Evolutionary conservation across 2,888 invertebrate species (phyloP), one percentile per base, ranked within the genome.

Genomic region (Nemotelus nigrinus): DNA sequence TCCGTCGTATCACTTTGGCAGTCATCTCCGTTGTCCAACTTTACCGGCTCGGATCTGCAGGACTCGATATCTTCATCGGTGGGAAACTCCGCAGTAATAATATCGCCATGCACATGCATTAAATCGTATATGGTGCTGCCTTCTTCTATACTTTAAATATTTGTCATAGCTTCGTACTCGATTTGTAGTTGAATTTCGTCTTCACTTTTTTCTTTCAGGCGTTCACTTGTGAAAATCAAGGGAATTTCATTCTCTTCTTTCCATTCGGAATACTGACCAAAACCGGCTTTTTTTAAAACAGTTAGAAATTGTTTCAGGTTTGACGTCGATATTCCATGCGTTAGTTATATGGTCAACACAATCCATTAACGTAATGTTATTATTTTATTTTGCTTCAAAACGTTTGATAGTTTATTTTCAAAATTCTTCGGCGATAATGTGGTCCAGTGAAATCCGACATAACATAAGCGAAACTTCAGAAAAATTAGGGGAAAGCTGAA

Each of bases 301-400:
- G 39, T 60, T 60, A 6, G 39, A 25, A 25, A 60, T 60, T 25
- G n/a, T 60, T 60, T 60, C 60, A 63, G 63, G 25, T 39, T 63
- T 63, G 63, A 63, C 63, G 63, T 63, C 63, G 63, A 63, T 63
- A 63, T 63, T 63, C 63, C 63, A 63, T 63, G 63, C 63, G 63
- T 41, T 63, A 63, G 63, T 63, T 63, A 63, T 63, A 63, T 63
- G 6, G 43, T 41, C 63, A 43, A 63, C 63, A 63, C 63, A 63
- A 63, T 63, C 41, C 63, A 63, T 63, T 63, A 39, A 63, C 25
- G 63, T 41, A 63, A 63, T 63, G 41, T 63, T 63, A 63, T 63
- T 63, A 4, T 63, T 63, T 63, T 63, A 8, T 39, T 63, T 63
- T 63, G 8, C 63, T 63, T 63, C 63, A 63, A 63, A 63, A 63